Evolutionary conservation across 2,888 invertebrate genomes (phyloP).

Genomic region (Limenitis camilla): DNA sequence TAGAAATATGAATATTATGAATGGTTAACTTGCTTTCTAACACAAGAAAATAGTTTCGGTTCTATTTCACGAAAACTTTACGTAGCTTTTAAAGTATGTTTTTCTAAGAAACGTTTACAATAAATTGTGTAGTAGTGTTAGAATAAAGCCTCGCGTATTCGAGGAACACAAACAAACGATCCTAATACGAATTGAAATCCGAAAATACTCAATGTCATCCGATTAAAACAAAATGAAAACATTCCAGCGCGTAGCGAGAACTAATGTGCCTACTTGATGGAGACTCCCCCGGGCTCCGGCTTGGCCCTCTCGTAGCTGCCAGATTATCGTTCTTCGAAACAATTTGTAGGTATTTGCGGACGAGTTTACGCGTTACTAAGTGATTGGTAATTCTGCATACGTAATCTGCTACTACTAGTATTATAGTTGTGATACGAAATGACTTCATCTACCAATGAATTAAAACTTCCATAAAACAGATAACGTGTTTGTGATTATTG

Average conservation of each 20-base stretch:
- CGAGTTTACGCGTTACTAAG: conserved; percentile 32
- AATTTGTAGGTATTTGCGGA: conserved; percentile 64
- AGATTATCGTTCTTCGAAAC: conserved; percentile 60
- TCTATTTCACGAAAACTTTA: neutral
- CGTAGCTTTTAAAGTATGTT: neutral
- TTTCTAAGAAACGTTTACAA: neutral
- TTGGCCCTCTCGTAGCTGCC: conserved; percentile 41
- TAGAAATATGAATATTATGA: conserved; percentile 28
- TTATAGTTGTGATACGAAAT: too few species aligned
- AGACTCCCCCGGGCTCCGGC: conserved; percentile 29
- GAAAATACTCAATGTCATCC: conserved; percentile 42
- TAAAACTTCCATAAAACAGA: too few species aligned
- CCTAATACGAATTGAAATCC: conserved; percentile 43
- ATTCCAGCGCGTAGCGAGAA: conserved; percentile 48
- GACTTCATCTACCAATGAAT: too few species aligned
- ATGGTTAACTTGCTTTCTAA: neutral
- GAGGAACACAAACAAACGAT: conserved; percentile 27
- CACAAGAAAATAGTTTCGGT: neutral
- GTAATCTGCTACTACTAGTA: too few species aligned
- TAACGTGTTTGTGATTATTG: too few species aligned
- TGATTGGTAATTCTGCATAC: conserved; percentile 8
- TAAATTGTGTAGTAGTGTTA: neutral
- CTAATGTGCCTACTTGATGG: conserved; percentile 38
- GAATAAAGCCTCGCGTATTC: neutral
- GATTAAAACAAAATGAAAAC: conserved; percentile 55